Evolutionary conservation across 2,113 vertebrate species (phyloP).

Genomic region (Sylvilagus bachmani): DNA sequence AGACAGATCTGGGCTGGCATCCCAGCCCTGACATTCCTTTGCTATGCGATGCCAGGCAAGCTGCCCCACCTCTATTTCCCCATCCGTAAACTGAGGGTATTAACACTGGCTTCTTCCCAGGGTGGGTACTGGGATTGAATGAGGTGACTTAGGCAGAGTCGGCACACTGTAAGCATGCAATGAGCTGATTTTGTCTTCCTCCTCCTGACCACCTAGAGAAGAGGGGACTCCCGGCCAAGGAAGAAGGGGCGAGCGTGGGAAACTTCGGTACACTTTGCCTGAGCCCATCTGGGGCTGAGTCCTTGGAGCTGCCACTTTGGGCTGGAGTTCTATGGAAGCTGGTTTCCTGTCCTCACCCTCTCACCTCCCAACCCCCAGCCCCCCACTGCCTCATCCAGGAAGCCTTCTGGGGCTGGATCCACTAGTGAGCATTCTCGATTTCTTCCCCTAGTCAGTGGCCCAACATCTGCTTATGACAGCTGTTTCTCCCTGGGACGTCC

Average conservation of each 20-base stretch:
- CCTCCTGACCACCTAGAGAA: neutral
- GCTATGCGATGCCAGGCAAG: neutral
- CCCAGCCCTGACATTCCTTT: neutral
- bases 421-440: conserved; percentile 12
- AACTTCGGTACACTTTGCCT: neutral
- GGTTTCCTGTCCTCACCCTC: neutral
- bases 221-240: neutral
- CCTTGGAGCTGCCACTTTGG: neutral
- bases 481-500: conserved; percentile 74
- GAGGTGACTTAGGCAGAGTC: neutral
- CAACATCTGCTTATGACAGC: conserved; percentile 79
- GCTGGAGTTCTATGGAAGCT: neutral
- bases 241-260: neutral
- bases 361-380: neutral
- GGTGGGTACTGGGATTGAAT: neutral
- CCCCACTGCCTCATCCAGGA: neutral
- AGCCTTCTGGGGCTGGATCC: neutral
- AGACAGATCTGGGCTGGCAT: neutral
- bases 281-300: neutral
- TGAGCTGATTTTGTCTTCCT: neutral
- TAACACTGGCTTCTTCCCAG: neutral
- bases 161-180: neutral
- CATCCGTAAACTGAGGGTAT: neutral
- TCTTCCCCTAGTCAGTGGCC: neutral
- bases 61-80: neutral